Base-by-base conservation (phyloP, 2,888 invertebrate species). In the Eurytoma adleriae region DNA sequence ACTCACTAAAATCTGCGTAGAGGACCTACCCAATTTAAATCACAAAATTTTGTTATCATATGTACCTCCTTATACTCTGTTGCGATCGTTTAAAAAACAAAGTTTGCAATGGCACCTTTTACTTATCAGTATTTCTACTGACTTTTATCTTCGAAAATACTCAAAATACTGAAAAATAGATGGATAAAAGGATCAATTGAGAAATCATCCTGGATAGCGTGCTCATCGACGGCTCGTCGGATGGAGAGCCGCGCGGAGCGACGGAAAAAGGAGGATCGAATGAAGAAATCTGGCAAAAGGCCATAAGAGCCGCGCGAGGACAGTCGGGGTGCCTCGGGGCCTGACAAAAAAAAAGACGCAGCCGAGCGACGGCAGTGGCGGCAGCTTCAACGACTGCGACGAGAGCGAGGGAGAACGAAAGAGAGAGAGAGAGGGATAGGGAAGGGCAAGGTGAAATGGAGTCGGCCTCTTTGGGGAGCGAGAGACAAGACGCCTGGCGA, bases 401-500 rank as follows among this genome's bases (percentile, higher is more conserved):
- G 79, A 78, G 75, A 62, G 81, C 57, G 56, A 67, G 75, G 74
- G 68, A 79, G 72, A 77, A 52, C 80, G 67, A 80, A 64, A 73
- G 62, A 77, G 82, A 76, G 62, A 62, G 50, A 72, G 70, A 71
- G 83, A 80, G 83, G 78, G 78, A 82, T 83, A 80, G 78, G 79
- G 83, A 79, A 78, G 79, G 75, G 83, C 84, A 85, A 85, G 40
- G 81, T 84, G 83, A 85, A 84, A 86, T 85, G 82, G 85, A 84
- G 80, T 83, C 78, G 84, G 84, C 79, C 78, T 81, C 84, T 86
- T 86, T 85, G 81, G 81, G 80, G 30, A 80, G 78, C 84, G 83
- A 85, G 57, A 40, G 85, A 86, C 85, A 86, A 87, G 88, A 88
- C 87, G 87, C 85, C 86, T 85, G 87, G 89, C 90, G 90, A 89